Conservation (phyloP, 2,888 invertebrate genomes). For the Trichopria drosophilae region DNA sequence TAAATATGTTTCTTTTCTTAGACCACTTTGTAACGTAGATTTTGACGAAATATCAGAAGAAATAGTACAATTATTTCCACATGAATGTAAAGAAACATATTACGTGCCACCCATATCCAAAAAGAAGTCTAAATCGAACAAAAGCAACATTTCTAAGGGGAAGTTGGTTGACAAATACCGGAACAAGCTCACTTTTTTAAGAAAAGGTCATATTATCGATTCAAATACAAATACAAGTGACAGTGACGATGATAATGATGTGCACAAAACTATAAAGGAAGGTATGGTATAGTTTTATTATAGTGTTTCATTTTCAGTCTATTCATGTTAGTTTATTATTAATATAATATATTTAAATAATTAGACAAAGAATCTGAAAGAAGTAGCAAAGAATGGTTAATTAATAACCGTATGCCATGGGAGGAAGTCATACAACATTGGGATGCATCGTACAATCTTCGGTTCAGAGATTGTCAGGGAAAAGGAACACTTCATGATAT, state of each 20-base stretch:
- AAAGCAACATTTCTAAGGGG: conserved; percentile 12
- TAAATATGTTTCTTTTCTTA: neutral
- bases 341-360: no score
- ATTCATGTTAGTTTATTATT: no score
- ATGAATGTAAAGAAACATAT: conserved; percentile 10
- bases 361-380: no score
- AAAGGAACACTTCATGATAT: neutral
- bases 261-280: no score
- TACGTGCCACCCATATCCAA: conserved; percentile 11
- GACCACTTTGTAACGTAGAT: conserved; percentile 1
- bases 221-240: no score
- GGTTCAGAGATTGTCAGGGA: no score
- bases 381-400: conserved; percentile 9
- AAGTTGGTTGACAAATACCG: conserved; percentile 17
- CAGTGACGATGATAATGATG: no score
- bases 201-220: neutral
- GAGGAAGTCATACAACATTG: conserved; percentile 8
- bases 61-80: conserved; percentile 10
- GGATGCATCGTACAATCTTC: conserved; percentile 8
- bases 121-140: neutral
- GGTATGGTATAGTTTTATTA: no score
- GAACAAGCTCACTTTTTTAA: conserved; percentile 13
- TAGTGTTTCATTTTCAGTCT: no score
- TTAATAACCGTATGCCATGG: conserved; percentile 7
- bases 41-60: neutral